Conservation (phyloP, 1,140 invertebrate genomes). For the Streblospio benedicti region DNA sequence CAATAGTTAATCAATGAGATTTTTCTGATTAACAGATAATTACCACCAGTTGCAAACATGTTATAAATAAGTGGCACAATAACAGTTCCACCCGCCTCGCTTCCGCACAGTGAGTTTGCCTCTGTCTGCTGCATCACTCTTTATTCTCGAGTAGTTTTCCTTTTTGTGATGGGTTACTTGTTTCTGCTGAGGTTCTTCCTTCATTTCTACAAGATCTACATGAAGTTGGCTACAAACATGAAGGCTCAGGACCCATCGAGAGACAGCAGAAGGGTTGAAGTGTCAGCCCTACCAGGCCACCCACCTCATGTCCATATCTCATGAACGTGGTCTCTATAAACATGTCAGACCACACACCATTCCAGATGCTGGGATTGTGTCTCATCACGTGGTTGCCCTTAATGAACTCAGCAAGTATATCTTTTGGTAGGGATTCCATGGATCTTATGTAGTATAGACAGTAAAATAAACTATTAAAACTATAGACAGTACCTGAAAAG, state of each 20-base stretch:
- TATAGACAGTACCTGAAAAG: too few relatives aligned
- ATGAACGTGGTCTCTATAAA: conserved; percentile 24
- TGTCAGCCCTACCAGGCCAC: conserved; percentile 17
- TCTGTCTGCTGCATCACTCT: too few relatives aligned
- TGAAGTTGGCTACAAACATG: not conserved
- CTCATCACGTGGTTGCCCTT: conserved; percentile 22
- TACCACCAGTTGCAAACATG: too few relatives aligned
- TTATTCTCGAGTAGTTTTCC: not conserved
- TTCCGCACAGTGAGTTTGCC: too few relatives aligned
- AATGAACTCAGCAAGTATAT: conserved; percentile 12
- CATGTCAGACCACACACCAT: conserved; percentile 24
- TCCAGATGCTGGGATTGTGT: conserved; percentile 19
- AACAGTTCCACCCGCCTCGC: too few relatives aligned
- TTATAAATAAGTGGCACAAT: too few relatives aligned
- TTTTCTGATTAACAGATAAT: too few relatives aligned
- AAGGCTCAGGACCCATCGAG: not conserved
- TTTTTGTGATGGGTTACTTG: not conserved
- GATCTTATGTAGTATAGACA: conserved; percentile 22
- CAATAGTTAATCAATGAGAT: too few relatives aligned
- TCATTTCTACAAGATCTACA: not conserved
- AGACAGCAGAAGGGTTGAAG: not conserved
- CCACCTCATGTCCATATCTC: conserved; percentile 22
- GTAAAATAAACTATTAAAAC: too few relatives aligned
- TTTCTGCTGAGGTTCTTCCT: not conserved
- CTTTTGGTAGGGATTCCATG: conserved; percentile 15